Evolutionary conservation across 2,888 invertebrate genomes (phyloP).

Genomic region (Heliothis peltigera): DNA sequence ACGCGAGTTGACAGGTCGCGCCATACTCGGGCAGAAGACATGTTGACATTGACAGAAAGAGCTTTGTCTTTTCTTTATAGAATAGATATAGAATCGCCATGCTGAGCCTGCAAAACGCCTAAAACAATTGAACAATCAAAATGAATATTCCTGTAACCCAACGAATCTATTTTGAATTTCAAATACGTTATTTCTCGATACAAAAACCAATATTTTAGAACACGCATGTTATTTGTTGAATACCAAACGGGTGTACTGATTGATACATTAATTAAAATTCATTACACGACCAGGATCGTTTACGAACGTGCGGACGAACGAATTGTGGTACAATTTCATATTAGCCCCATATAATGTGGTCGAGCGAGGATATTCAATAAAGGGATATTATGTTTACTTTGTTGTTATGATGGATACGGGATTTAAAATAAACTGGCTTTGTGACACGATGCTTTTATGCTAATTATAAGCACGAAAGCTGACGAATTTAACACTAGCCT

Average conservation of each 20-base stretch:
- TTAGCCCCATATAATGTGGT: conserved; percentile 47
- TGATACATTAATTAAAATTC: conserved; percentile 62
- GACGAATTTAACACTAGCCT: no score
- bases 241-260: conserved; percentile 38
- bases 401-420: neutral
- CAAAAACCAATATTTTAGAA: conserved; percentile 32
- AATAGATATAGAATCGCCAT: no score
- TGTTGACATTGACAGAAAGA: no score
- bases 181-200: conserved; percentile 15
- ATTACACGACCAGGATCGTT: conserved; percentile 47
- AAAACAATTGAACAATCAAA: neutral
- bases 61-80: no score
- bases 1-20: no score
- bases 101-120: no score
- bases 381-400: conserved; percentile 22
- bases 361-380: conserved; percentile 18
- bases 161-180: conserved; percentile 12
- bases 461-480: no score
- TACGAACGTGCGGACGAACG: conserved; percentile 29
- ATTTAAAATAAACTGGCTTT: conserved; percentile 2
- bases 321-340: conserved; percentile 53
- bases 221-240: conserved; percentile 31
- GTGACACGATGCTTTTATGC: neutral
- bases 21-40: no score
- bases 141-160: neutral